Base-by-base conservation (phyloP, 2,888 invertebrate species). In the Thymelicus sylvestris region DNA sequence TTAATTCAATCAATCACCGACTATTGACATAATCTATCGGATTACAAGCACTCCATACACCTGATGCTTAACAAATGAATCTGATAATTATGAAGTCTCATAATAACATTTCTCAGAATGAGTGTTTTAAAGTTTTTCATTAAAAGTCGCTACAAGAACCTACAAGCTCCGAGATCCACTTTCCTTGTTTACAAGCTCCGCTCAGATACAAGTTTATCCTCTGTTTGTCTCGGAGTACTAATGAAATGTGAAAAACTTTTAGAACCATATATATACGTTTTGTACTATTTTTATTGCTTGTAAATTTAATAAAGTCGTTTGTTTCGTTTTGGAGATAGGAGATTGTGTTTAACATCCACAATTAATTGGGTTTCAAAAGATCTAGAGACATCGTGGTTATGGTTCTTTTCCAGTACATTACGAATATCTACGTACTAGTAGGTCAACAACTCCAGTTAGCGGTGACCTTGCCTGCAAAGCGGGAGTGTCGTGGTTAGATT, bases 101-200 rank as follows among this genome's bases (percentile, higher is more conserved):
- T 59, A 39, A 39, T 10, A 57, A 57, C n/a, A 39, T 59, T 59
- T 39, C 59, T 39, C 59, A 39, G 59, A 39, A 39, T 59, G 39
- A 39, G 76, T 19, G 72, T 77, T 68, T 76, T 73, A 67, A 57
- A 73, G 75, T 79, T 74, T 31, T 70, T 62, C 62, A 62, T 62
- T 62, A 62, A 41, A 52, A 52, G 60, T 72, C 66, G 19, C 61
- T 60, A 61, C 19, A 39, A 10, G 57, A 66, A 67, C 38, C 59
- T 59, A 50, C 55, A 66, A 65, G 59, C 59, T 31, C n/a, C 7
- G 61, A 73, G 72, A 74, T 73, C 74, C 67, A 44, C 74, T 60
- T 65, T 47, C 47, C 62, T 59, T 73, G 72, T 74, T 67, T 70
- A 72, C 74, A 67, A 74, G 73, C 72, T 74, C 15, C 44, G 41